Percentiles rank a stretch among this genome's conserved stretches.
These are phyloP conservation scores for Hippocampus barbouri DNA, from an alignment of 2,113 vertebrate species.

Conservation along the genomic window DNA sequence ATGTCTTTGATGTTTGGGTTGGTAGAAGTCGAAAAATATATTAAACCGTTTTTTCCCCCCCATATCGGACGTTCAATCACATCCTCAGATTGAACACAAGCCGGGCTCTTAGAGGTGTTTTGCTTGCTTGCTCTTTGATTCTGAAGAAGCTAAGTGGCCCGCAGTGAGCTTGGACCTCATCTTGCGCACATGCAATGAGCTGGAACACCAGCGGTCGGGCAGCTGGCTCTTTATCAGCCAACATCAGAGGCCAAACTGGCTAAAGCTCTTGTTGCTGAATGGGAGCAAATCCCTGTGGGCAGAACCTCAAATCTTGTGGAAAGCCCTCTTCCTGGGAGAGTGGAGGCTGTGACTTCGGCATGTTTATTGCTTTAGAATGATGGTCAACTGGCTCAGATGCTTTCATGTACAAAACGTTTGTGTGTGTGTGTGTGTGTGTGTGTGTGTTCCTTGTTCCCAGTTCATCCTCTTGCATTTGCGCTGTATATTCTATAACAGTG, in stretches of 20 bases:
- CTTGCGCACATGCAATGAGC: background rate
- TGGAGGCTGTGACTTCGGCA: constrained; percentile 1
- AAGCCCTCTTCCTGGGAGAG: constrained; percentile 7
- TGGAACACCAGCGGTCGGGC: background rate
- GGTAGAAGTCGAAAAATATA: background rate
- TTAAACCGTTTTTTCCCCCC: background rate
- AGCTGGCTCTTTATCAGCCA: constrained; percentile 5
- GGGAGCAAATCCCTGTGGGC: constrained; percentile 24
- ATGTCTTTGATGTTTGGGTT: background rate
- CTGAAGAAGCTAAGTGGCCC: background rate
- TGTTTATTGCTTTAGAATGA: constrained; percentile 12
- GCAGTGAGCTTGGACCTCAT: constrained; percentile 3
- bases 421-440: background rate
- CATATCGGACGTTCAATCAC: background rate
- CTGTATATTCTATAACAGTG: background rate
- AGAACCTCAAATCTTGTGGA: background rate
- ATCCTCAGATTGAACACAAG: constrained; percentile 1
- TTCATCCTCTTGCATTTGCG: background rate
- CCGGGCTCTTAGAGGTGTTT: background rate
- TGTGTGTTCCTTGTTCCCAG: background rate
- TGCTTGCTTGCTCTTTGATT: constrained; percentile 6
- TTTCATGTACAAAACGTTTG: constrained; percentile 1
- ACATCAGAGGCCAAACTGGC: constrained; percentile 13
- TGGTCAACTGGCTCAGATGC: background rate
- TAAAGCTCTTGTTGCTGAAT: constrained; percentile 17